phyloP scores from a whole-genome alignment of 2,797 vertebrate genomes.

The Diceros bicornis region DNA sequence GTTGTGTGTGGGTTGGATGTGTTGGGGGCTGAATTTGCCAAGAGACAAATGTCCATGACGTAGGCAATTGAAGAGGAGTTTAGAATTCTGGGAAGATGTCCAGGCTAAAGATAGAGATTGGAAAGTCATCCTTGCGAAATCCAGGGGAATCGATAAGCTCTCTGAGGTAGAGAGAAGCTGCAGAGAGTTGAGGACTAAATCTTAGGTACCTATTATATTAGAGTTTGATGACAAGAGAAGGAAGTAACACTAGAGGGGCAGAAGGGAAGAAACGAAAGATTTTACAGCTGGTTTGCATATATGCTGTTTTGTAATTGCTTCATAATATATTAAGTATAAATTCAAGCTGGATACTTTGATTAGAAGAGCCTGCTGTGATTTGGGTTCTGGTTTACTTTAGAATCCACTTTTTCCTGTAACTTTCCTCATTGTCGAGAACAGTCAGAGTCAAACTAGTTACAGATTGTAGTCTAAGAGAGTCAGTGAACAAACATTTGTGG shows the following conservation, averaged over 20 bases:
- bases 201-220: neutral
- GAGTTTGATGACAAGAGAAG: neutral
- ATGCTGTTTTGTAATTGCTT: constrained; percentile 55
- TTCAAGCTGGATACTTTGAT: constrained; percentile 15
- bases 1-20: constrained; percentile 96
- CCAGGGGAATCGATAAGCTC: neutral
- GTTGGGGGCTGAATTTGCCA: constrained; percentile 92
- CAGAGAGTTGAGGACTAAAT: constrained; percentile 13
- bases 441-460: constrained; percentile 10
- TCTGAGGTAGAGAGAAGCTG: neutral
- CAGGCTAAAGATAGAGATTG: neutral
- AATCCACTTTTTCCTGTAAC: neutral
- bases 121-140: constrained; percentile 43
- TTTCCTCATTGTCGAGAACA: neutral
- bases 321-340: neutral
- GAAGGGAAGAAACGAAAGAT: neutral
- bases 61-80: constrained; percentile 88
- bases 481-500: constrained; percentile 28
- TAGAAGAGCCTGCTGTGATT: neutral
- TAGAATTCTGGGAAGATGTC: constrained; percentile 7
- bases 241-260: neutral
- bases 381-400: constrained; percentile 36
- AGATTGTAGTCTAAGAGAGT: constrained; percentile 1
- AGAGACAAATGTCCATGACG: constrained; percentile 94
- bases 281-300: constrained; percentile 29